Base-by-base conservation (phyloP, 2,113 vertebrate genomes). In the Lichenostomus cassidix region DNA sequence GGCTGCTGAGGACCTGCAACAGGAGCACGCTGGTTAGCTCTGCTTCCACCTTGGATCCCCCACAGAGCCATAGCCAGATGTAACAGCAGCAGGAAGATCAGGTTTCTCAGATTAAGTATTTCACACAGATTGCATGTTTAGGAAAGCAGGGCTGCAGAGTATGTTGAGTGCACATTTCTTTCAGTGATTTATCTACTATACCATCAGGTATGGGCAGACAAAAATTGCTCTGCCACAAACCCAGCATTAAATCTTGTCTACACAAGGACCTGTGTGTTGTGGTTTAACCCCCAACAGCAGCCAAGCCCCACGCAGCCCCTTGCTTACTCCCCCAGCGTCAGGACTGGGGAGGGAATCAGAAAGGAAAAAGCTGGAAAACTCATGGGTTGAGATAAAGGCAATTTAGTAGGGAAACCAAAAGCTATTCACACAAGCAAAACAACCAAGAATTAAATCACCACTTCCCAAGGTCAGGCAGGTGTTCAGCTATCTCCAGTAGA, bases 161-260 rank as follows among this genome's bases (percentile, higher is more conserved):
- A 75, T 1, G 0, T 46, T 46, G 58, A 29, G 12, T 15, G 23
- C 27, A 69, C 0, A 0, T 65, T 86, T 77, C 33, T 81, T 83
- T 47, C 27, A 4, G 33, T 78, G 84, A 71, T 90, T 94, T 92
- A 74, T 52, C 76, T 83, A 12, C 79, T 83, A 25, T 1, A 2
- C 28, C n/a, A 58, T 65, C n/a, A 37, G 53, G 24, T 52, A 84
- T 0, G 1, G 44, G 68, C 60, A 70, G 44, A 59, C 24, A 70
- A 80, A 86, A 67, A 56, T 39, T 63, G 33, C 18, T 83, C 15
- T 89, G 7, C 56, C 42, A 80, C 76, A 93, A 89, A 70, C 27
- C 11, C 59, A 80, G 60, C 55, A 52, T 75, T 87, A 91, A 86
- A 64, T 87, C 52, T 70, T 70, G 33, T 56, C 42, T 47, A 17